Percentiles rank a stretch among this genome's conserved stretches.
Evolutionary conservation across 1,140 invertebrate species (phyloP).

Genomic region (Drosophila biarmipes): DNA sequence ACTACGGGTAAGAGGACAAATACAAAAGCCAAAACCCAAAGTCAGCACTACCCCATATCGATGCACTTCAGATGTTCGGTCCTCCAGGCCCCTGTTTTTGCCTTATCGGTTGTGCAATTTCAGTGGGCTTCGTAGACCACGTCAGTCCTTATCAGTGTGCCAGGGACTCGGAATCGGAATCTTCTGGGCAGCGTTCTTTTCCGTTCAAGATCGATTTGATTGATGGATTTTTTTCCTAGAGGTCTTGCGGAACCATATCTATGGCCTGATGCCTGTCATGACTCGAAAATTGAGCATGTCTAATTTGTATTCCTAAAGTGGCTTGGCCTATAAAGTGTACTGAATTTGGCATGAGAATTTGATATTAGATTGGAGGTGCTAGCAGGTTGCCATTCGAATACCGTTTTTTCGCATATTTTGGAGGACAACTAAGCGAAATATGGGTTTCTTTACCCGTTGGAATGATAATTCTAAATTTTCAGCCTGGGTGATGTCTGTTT

Average conservation of each 20-base stretch:
- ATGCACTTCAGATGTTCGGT: conserved; percentile 29
- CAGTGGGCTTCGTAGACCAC: conserved; percentile 13
- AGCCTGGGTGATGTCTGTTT: too few relatives aligned
- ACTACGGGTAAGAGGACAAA: neutral
- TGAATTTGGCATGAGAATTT: conserved; percentile 15
- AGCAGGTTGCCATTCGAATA: neutral
- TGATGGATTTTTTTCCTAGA: conserved; percentile 16
- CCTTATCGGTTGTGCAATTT: conserved; percentile 46
- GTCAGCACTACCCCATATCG: conserved; percentile 13
- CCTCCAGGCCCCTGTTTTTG: neutral
- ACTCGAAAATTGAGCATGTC: conserved; percentile 10
- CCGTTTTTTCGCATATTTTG: neutral
- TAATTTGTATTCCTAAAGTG: conserved; percentile 33
- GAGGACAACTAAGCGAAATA: conserved; percentile 4
- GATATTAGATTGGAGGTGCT: neutral
- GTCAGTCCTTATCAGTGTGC: conserved; percentile 9
- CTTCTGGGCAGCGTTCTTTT: neutral
- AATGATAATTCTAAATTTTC: too few relatives aligned
- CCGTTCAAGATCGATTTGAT: conserved; percentile 31
- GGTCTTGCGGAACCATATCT: conserved; percentile 17
- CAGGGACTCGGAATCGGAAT: conserved; percentile 1
- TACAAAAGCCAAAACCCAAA: neutral
- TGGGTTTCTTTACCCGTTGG: too few relatives aligned
- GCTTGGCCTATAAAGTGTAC: conserved; percentile 5
- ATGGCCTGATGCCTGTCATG: conserved; percentile 20